Evolutionary conservation across 2,888 invertebrate genomes (phyloP), one percentile per base, ranked within the genome.

Genomic region (Adineta ricciae): DNA sequence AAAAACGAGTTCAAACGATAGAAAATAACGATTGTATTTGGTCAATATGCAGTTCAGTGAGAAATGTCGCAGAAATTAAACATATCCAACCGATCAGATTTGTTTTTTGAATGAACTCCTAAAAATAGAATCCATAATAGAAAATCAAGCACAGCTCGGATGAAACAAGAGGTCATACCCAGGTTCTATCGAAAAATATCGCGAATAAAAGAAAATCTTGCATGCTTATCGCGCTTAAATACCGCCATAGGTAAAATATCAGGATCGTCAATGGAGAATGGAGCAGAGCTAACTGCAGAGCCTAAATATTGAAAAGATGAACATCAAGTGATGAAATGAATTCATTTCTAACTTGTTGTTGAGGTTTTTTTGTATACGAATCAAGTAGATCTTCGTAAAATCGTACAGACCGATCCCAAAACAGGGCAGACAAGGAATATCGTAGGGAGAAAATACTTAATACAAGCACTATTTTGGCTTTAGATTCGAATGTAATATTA

Each of bases 31-130:
- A 64, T 36, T 9, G 64, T 32, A 27, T 27, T 32, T 32, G 32
- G 24, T 78, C 36, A 8, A 64, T 8, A 83, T 85, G 84, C 36
- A 85, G 32, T 83, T 85, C 83, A n/a, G 84, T 83, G 3, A 85
- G n/a, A 83, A 85, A 49, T 72, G 72, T 49, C 27, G 64, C 49
- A n/a, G 50, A 19, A 19, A 85, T 38, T 27, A 85, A 21, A 27
- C 49, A 38, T 41, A 83, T 21, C 85, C 85, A 85, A 36, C 85
- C 83, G 24, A 85, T 27, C 19, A 27, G 1, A 72, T 38, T 73
- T 27, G 85, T 50, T 78, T 85, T 85, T 19, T 83, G 56, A 14
- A 85, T 52, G 78, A 85, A 85, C 38, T 85, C 83, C 84, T 85
- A 38, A 32, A 83, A 50, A 19, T 19, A 50, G 11, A 46, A 8